Evolutionary conservation across 2,797 vertebrate species (phyloP), one percentile per base, ranked within the genome.

Genomic region (Sebastes minor): DNA sequence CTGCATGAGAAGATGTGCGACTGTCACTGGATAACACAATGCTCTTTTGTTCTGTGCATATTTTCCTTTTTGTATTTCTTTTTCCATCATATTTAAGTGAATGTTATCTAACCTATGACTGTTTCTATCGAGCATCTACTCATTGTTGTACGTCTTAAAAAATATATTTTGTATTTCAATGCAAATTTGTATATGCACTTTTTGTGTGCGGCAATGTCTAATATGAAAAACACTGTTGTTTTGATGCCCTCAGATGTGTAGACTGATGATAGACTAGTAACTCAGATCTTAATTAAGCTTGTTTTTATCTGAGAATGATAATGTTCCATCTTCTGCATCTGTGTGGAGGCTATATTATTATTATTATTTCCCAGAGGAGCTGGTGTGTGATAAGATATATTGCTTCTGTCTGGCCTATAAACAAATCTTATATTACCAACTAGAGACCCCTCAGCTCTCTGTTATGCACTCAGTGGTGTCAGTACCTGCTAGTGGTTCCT

Each of bases 311-410:
- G 25, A 38, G 61, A 66, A 80, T 22, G n/a, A 67, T 42, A 73
- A 74, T 11, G 0, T 63, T 72, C 27, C 25, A 35, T 53, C 71
- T 38, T 71, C 52, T 76, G 25, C 42, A 78, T 79, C 52, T 76
- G 18, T 55, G 42, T 53, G 57, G 23, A 74, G 25, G 18, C 46
- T 82, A 42, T 83, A 75, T 84, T 55, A 23, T 82, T 42, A 42
- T 82, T 65, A 66, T 83, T 77, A 71, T 75, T 78, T 86, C 77
- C 81, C 76, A 78, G 73, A 79, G 74, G 89, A 90, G 67, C 60
- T 55, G 42, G 53, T 72, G 74, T 80, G 74, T 42, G 66, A 71
- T 52, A 27, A 57, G 76, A 85, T 78, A 81, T 78, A 86, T 78
- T 53, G 76, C 69, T 33, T 70, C 30, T 33, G 70, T 78, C 72